Percentiles rank a stretch among this genome's conserved stretches.
Evolutionary conservation across 2,113 vertebrate genomes (phyloP).

Genomic region (Noctilio leporinus): DNA sequence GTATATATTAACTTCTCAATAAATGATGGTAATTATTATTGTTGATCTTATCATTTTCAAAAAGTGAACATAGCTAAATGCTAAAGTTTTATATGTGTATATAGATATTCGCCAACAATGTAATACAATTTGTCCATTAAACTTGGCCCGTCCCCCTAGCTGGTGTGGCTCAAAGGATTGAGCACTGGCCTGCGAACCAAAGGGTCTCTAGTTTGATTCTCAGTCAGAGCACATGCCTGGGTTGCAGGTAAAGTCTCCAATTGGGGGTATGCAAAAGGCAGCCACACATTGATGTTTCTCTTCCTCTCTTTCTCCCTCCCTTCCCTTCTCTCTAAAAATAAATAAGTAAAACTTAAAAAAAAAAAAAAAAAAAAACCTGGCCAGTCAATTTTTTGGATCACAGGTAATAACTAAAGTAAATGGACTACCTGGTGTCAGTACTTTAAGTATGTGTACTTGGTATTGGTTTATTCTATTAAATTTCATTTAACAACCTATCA

Average conservation of each 20-base stretch:
- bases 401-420: neutral
- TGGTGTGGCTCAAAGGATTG: too few species aligned
- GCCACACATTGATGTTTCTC: too few species aligned
- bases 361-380: too few species aligned
- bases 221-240: too few species aligned
- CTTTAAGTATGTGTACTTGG: neutral
- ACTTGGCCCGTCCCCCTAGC: neutral
- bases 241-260: too few species aligned
- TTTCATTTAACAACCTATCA: conserved; percentile 11
- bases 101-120: neutral
- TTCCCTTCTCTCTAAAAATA: too few species aligned
- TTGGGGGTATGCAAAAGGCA: too few species aligned
- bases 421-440: neutral
- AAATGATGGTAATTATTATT: neutral
- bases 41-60: neutral
- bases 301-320: too few species aligned
- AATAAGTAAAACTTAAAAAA: too few species aligned
- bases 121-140: neutral
- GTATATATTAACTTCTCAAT: neutral
- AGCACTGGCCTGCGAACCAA: too few species aligned
- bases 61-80: neutral
- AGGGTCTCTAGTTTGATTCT: too few species aligned
- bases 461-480: neutral
- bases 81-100: neutral
- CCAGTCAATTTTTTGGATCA: neutral